Conservation (phyloP, 2,797 vertebrate species). For the Crocidura indochinensis region DNA sequence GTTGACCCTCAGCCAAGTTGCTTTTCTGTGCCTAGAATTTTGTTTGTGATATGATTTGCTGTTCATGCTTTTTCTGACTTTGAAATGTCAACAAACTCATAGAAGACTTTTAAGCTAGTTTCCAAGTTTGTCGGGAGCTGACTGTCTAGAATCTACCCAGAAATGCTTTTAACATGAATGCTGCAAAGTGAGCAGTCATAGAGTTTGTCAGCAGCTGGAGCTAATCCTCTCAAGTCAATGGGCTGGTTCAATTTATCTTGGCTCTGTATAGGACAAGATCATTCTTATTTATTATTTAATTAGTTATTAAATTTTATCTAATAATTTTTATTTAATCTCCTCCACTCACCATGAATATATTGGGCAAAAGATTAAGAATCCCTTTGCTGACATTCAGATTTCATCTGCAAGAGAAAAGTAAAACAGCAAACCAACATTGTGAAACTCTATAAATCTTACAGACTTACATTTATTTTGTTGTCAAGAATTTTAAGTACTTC, state of each 20-base stretch:
- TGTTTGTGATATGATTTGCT: neutral
- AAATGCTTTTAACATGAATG: constrained; percentile 19
- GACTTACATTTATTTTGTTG: neutral
- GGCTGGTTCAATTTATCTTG: constrained; percentile 9
- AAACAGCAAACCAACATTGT: neutral
- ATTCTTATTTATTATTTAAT: neutral
- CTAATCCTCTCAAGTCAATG: neutral
- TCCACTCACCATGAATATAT: neutral
- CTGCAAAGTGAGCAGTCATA: neutral
- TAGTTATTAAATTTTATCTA: neutral
- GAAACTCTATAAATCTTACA: constrained; percentile 23
- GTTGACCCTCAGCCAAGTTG: neutral
- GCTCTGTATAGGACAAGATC: neutral
- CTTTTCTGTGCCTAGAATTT: too few relatives aligned
- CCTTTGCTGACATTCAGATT: constrained; percentile 11
- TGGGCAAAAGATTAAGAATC: neutral
- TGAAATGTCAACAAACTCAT: neutral
- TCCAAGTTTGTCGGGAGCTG: neutral
- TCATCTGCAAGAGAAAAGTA: constrained; percentile 6
- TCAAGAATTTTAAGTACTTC: constrained; percentile 37
- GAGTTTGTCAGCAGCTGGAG: neutral
- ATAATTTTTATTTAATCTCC: neutral
- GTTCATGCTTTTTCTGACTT: neutral
- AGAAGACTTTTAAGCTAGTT: neutral
- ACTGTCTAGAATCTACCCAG: neutral